A percentile compares a stretch with the other conserved stretches of the same genome.
These are phyloP conservation scores for Dryas iulia DNA, from an alignment of 1,140 invertebrate species.

Conservation along the genomic window DNA sequence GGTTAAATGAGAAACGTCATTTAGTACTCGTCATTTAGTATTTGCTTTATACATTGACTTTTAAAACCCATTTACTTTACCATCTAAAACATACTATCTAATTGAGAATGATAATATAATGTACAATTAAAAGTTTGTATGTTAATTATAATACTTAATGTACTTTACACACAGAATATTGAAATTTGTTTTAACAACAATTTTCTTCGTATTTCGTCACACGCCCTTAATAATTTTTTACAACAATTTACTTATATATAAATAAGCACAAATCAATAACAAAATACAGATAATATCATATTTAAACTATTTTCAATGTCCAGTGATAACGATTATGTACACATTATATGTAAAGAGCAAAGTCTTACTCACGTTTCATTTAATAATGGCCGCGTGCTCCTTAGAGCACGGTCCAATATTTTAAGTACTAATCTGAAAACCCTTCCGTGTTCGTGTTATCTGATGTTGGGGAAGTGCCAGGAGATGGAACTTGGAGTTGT, in stretches of 20 bases:
- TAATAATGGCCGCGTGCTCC: not conserved
- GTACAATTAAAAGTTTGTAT: not conserved
- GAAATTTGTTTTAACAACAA: no score
- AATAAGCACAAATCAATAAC: no score
- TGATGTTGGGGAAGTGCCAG: conserved; percentile 74
- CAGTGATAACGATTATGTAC: not conserved
- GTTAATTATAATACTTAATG: not conserved
- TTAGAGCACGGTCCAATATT: conserved; percentile 59
- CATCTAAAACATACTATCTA: not conserved
- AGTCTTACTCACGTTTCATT: not conserved
- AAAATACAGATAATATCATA: no score
- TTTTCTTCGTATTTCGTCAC: no score
- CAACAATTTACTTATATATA: no score
- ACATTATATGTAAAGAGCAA: not conserved
- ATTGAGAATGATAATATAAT: not conserved
- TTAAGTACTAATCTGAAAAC: conserved; percentile 71
- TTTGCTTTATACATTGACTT: not conserved
- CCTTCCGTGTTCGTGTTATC: conserved; percentile 77
- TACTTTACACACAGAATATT: not conserved
- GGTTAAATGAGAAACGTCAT: no score
- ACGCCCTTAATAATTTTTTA: no score
- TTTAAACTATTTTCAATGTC: not conserved
- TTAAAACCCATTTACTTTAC: not conserved
- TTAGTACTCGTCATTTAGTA: not conserved
- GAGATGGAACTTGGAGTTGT: conserved; percentile 69